phyloP scores from a whole-genome alignment of 1,140 invertebrate species.

The Diorhabda carinulata region DNA sequence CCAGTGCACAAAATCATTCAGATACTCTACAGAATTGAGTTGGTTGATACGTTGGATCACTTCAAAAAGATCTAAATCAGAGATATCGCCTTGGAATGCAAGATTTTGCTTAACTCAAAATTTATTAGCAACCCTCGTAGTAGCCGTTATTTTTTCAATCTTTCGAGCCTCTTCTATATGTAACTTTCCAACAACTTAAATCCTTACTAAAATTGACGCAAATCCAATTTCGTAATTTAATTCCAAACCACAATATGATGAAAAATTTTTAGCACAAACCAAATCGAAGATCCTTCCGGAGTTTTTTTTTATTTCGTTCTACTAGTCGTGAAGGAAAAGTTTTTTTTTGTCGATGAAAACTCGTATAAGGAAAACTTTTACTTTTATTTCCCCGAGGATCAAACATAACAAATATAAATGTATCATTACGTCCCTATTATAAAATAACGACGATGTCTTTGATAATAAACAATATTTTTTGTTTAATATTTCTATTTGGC shows the following conservation, averaged over 20 bases:
- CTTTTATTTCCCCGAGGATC: background rate
- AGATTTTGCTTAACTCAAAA: too few species aligned
- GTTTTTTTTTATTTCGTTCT: background rate
- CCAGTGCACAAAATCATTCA: too few species aligned
- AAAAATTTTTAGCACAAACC: background rate
- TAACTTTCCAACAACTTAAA: too few species aligned
- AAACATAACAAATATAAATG: conserved; percentile 1
- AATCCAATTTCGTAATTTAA: background rate
- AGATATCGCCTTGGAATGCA: too few species aligned
- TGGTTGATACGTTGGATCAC: too few species aligned
- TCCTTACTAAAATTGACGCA: background rate
- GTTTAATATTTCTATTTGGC: too few species aligned
- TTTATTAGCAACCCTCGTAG: too few species aligned
- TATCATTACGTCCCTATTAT: conserved; percentile 1
- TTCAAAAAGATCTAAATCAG: too few species aligned
- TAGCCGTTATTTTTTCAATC: too few species aligned
- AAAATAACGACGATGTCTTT: background rate
- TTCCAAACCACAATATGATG: background rate
- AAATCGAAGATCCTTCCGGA: background rate
- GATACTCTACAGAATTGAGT: too few species aligned
- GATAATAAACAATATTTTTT: too few species aligned
- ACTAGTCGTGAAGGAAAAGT: background rate
- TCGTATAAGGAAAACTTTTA: background rate
- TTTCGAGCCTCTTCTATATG: too few species aligned
- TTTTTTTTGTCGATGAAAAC: background rate